A percentile compares a stretch with the other conserved stretches of the same genome.
phyloP scores from a whole-genome alignment of 2,113 vertebrate species.

The Odobenus rosmarus region DNA sequence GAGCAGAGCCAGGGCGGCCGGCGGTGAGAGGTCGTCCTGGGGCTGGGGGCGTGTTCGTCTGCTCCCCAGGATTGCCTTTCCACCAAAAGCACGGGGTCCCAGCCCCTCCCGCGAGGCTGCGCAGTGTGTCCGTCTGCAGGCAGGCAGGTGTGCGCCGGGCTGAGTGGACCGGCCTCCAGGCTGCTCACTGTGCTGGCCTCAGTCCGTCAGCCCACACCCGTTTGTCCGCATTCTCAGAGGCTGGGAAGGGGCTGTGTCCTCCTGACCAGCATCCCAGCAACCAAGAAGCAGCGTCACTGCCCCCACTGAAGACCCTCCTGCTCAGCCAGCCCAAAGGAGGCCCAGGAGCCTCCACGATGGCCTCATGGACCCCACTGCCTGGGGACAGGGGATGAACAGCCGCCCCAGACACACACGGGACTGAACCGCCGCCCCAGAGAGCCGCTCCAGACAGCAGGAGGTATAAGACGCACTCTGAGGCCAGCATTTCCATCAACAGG shows the following conservation, averaged over 20 bases:
- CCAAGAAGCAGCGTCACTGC: not conserved
- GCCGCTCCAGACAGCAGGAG: fast-evolving
- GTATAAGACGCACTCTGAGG: fast-evolving
- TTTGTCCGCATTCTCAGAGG: not conserved
- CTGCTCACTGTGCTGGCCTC: not conserved
- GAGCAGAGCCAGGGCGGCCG: fast-evolving
- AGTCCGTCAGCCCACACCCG: not conserved
- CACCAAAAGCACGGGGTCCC: not conserved
- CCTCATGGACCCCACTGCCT: not conserved
- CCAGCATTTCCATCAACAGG: not conserved
- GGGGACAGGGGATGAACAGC: not conserved
- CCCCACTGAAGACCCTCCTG: not conserved
- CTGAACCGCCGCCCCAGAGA: not conserved
- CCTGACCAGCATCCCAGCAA: not conserved
- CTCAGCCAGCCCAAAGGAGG: not conserved
- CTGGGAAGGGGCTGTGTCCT: not conserved
- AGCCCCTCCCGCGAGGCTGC: not conserved
- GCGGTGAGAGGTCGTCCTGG: not conserved
- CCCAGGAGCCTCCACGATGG: fast-evolving
- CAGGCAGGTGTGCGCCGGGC: no score
- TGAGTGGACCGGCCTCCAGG: not conserved
- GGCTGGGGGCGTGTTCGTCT: no score
- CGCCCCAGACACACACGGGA: not conserved
- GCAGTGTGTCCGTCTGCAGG: not conserved
- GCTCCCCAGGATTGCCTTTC: no score